These are phyloP conservation scores for Drosophila rhopaloa DNA, from an alignment of 1,140 invertebrate species.

Conservation along the genomic window DNA sequence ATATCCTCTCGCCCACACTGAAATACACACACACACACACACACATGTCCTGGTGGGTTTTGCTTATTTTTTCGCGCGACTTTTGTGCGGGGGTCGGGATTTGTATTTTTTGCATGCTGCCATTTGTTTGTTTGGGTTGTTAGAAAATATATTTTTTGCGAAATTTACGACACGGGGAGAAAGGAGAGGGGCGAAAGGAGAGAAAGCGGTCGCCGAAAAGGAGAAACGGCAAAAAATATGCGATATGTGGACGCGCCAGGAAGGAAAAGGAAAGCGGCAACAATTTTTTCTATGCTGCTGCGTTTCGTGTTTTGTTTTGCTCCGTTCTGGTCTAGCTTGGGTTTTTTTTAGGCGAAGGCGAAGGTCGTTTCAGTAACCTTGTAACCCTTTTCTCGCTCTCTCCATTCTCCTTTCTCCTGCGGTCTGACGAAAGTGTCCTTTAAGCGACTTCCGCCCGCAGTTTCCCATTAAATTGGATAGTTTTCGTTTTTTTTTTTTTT, in stretches of 20 bases:
- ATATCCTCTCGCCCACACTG: slow-evolving; percentile 43
- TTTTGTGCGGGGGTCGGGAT: slow-evolving; percentile 65
- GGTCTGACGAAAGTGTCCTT: slow-evolving; percentile 64
- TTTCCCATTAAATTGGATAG: slow-evolving; percentile 42
- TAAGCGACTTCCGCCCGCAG: slow-evolving; percentile 51
- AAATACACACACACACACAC: slow-evolving; percentile 1
- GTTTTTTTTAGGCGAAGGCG: slow-evolving; percentile 71
- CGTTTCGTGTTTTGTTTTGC: slow-evolving; percentile 78
- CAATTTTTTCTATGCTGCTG: slow-evolving; percentile 66
- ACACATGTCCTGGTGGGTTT: slow-evolving; percentile 23
- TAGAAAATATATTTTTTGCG: slow-evolving; percentile 82
- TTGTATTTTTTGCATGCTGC: slow-evolving; percentile 72
- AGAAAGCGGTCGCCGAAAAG: slow-evolving; percentile 49
- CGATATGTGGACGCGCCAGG: slow-evolving; percentile 56
- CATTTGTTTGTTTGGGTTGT: slow-evolving; percentile 81
- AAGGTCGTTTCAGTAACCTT: slow-evolving; percentile 84
- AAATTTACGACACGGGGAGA: slow-evolving; percentile 51
- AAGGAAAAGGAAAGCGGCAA: slow-evolving; percentile 83
- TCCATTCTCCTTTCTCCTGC: slow-evolving; percentile 35
- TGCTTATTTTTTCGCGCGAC: slow-evolving; percentile 75
- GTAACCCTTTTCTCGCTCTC: slow-evolving; percentile 74
- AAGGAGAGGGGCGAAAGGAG: slow-evolving; percentile 27
- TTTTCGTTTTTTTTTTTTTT: not conserved
- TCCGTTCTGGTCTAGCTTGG: slow-evolving; percentile 45
- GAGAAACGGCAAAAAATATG: slow-evolving; percentile 56